Conservation (phyloP, 2,113 vertebrate genomes). For the Myotis yumanensis region DNA sequence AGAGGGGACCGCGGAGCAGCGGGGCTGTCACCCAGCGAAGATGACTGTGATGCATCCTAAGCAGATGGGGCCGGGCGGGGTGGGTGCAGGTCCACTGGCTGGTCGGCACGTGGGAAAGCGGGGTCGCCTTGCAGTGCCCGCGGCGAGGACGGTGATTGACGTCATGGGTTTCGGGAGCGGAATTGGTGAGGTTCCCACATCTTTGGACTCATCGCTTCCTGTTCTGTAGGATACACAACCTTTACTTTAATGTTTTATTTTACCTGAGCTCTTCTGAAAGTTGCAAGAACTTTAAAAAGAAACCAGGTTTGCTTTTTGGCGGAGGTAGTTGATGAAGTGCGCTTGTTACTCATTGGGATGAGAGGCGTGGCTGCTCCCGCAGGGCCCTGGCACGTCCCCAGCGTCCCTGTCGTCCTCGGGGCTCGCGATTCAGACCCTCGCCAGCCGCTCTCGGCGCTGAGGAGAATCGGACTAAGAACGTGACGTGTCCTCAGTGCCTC, state of each 20-base stretch:
- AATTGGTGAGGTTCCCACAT: neutral
- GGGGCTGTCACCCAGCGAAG: conserved; percentile 32
- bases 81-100: too few species aligned
- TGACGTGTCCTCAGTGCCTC: neutral
- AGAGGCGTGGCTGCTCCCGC: neutral
- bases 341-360: neutral
- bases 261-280: neutral
- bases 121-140: too few species aligned
- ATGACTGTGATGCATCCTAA: conserved; percentile 60
- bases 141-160: too few species aligned
- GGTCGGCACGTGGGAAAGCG: too few species aligned
- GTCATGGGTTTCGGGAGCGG: neutral
- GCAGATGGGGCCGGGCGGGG: neutral
- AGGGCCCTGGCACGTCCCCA: neutral
- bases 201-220: neutral
- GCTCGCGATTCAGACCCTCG: neutral
- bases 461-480: neutral
- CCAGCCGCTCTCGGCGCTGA: neutral
- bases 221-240: conserved; percentile 6
- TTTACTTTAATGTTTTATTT: neutral
- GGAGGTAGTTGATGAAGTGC: neutral
- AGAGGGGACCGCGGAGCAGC: conserved; percentile 69
- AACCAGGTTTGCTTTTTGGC: neutral
- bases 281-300: neutral
- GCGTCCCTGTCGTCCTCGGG: neutral